phyloP scores from a whole-genome alignment of 2,113 vertebrate genomes.

The Carlito syrichta region DNA sequence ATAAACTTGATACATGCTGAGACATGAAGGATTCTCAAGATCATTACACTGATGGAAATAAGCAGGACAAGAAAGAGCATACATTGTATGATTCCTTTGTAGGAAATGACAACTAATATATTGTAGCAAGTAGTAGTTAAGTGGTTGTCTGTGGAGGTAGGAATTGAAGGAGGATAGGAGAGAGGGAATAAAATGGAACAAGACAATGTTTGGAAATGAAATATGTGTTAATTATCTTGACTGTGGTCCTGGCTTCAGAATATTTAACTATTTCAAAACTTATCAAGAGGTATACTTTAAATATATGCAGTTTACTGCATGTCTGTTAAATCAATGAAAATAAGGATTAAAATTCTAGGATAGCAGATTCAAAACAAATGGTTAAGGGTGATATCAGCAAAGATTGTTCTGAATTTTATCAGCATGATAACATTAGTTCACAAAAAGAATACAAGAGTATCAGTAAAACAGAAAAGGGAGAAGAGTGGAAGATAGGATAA shows the following conservation, averaged over 20 bases:
- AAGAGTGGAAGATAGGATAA: not conserved
- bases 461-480: not conserved
- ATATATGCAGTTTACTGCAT: not conserved
- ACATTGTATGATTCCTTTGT: not conserved
- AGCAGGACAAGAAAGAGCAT: not conserved
- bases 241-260: not conserved
- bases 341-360: not conserved
- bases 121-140: not conserved
- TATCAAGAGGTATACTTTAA: not conserved
- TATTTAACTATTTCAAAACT: not conserved
- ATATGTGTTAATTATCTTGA: not conserved
- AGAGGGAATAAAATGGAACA: not conserved
- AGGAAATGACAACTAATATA: not conserved
- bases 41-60: not conserved
- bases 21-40: not conserved
- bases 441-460: not conserved
- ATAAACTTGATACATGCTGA: not conserved
- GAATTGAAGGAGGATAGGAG: not conserved
- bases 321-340: not conserved
- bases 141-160: not conserved
- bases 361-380: not conserved
- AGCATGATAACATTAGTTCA: not conserved
- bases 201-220: not conserved
- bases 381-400: not conserved
- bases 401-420: not conserved